Base-by-base conservation (phyloP, 2,888 invertebrate genomes). In the Zygaena filipendulae region DNA sequence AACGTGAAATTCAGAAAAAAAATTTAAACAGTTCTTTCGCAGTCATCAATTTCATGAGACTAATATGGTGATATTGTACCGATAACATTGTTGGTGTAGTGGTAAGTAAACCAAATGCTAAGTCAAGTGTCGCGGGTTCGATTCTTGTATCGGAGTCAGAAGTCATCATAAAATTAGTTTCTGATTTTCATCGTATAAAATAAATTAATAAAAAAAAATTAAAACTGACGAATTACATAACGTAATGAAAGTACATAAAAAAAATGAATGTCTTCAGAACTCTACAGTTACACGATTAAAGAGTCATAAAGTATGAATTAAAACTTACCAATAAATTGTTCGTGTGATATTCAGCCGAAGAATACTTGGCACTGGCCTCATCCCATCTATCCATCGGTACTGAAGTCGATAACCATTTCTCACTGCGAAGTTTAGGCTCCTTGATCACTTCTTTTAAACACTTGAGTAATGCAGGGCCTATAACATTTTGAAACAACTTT, bases 361-460 rank as follows among this genome's bases (percentile, higher is more conserved):
- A 87, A 11, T 80, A 69, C 39, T 83, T 72, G 1, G 60, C 60
- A 1, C 26, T n/a, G 0, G 48, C 36, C 14, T 58, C 47, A 0
- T 50, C 33, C 62, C 66, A 70, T 19, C 35, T 46, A 0, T 61
- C 61, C 33, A 66, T 56, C 1, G 91, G 88, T 3, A 93, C 85
- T 2, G 94, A 94, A 0, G 92, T 87, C 27, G 93, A 92, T 3
- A 95, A 59, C 96, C 96, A 96, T 30, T 86, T 85, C 0, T 70
- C 43, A 2, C 88, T 87, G 13, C 95, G 81, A 1, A 67, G 59
- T 45, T 85, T 87, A 0, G 90, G 86, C 0, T 77, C 46, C 1
- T 82, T 82, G 11, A 90, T 87, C 0, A 86, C 81, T 45, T 84
- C 64, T 4, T 72, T 81, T 27, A 91, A 57, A 35, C 84, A 82